Conservation (phyloP, 2,113 vertebrate genomes). For the Gambusia affinis region DNA sequence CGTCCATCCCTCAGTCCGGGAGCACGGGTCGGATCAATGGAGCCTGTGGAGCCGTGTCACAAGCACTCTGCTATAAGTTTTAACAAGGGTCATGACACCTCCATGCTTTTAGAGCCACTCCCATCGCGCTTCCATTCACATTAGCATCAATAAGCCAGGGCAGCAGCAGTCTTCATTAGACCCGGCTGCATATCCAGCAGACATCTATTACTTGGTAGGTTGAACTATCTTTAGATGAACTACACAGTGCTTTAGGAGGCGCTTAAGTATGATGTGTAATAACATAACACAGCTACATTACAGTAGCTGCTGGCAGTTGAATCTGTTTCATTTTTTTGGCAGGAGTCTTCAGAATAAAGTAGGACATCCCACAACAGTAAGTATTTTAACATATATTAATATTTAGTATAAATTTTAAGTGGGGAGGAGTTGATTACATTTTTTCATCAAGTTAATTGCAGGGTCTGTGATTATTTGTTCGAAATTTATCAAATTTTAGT, state of each 20-base stretch:
- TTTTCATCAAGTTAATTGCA: no score
- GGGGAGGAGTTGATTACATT: no score
- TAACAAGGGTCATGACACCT: slow-evolving; percentile 18
- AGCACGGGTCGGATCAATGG: background rate
- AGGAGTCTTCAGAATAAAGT: background rate
- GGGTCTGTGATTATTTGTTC: no score
- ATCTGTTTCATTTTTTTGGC: background rate
- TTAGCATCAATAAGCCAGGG: slow-evolving; percentile 1
- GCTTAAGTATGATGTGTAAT: background rate
- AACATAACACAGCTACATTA: background rate
- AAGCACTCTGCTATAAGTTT: background rate
- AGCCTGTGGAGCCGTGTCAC: background rate
- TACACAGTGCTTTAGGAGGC: background rate
- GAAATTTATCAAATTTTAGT: no score
- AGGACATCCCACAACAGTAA: background rate
- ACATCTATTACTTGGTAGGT: background rate
- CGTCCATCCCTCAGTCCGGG: background rate
- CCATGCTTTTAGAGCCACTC: slow-evolving; percentile 4
- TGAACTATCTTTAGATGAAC: background rate
- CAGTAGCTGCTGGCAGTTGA: background rate
- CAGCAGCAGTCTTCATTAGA: background rate
- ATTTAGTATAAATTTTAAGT: no score
- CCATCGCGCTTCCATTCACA: background rate
- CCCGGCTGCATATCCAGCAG: background rate
- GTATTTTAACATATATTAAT: no score